Percentiles rank a stretch among this genome's conserved stretches.
phyloP scores from a whole-genome alignment of 1,140 invertebrate genomes.

The Orius insidiosus region DNA sequence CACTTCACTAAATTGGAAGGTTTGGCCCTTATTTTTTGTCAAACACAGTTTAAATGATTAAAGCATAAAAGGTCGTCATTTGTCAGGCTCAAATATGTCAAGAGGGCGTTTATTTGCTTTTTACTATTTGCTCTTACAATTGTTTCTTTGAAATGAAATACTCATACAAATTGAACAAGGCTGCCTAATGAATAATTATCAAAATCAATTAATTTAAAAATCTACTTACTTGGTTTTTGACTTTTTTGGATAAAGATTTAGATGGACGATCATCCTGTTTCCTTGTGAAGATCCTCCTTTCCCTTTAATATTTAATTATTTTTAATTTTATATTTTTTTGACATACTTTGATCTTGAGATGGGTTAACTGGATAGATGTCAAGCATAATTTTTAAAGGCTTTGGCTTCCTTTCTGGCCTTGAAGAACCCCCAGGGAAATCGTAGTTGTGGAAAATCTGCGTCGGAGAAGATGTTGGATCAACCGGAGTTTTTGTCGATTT shows the following conservation, averaged over 20 bases:
- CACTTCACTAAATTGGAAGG: no score
- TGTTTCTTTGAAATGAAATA: no score
- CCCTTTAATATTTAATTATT: background rate
- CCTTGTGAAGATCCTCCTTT: background rate
- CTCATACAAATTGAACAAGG: no score
- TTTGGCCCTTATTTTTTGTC: no score
- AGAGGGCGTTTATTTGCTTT: no score
- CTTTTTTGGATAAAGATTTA: conserved; percentile 17
- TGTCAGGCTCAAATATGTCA: no score
- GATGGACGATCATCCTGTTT: conserved; percentile 16
- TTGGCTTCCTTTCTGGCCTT: background rate
- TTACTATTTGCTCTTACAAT: no score
- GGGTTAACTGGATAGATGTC: conserved; percentile 17
- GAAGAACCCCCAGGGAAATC: background rate
- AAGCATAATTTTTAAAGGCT: conserved; percentile 18
- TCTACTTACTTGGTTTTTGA: background rate
- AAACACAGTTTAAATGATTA: no score
- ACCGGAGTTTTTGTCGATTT: background rate
- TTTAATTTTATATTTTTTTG: background rate
- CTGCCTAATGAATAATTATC: no score
- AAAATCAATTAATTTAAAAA: no score
- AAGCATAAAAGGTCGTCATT: no score
- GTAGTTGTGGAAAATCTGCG: conserved; percentile 2
- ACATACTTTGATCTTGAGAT: background rate
- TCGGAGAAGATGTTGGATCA: background rate